Evolutionary conservation across 2,113 vertebrate species (phyloP), one percentile per base, ranked within the genome.

Genomic region (Carettochelys insculpta): DNA sequence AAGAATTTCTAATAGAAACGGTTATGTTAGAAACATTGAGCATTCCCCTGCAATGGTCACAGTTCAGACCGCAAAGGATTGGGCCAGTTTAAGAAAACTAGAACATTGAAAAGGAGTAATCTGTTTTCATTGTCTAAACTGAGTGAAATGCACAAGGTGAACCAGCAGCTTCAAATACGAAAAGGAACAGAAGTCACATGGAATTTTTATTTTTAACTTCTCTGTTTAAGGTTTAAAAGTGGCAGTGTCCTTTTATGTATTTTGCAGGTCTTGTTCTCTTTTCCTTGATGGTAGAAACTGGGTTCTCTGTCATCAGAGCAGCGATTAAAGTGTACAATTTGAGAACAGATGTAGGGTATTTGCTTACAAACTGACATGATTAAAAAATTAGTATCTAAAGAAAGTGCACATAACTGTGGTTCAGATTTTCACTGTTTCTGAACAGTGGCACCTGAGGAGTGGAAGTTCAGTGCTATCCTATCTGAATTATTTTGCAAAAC

Each of bases 271-370:
- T 85, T 76, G 2, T 82, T 88, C 34, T 82, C 1, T 73, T 51
- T 65, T 11, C 16, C 14, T 22, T 83, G 43, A 51, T 53, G 1
- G 45, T 0, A 0, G 3, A 80, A 68, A 87, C 73, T 19, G 9
- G 51, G 29, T 87, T 82, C 22, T 85, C 7, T 80, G 89, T 51
- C 54, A 80, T 77, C 45, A 3, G 22, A 58, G 8, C 77, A 2
- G 47, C 45, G 48, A 43, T 56, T 83, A 82, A 73, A 9, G 10
- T 61, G 17, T 61, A 1, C 20, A 31, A 25, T 38, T 52, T 85
- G 85, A 90, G 89, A 87, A 85, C 20, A 68, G 25, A 82, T 78
- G 79, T 61, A 14, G 77, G 89, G 73, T 86, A 8, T 89, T 92
- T 92, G 47, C 88, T 89, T 47, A 6, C 20, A 82, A 27, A 58